Base-by-base conservation (phyloP, 92 coral and sea anemone genomes). In the Zoanthus solanderi region DNA sequence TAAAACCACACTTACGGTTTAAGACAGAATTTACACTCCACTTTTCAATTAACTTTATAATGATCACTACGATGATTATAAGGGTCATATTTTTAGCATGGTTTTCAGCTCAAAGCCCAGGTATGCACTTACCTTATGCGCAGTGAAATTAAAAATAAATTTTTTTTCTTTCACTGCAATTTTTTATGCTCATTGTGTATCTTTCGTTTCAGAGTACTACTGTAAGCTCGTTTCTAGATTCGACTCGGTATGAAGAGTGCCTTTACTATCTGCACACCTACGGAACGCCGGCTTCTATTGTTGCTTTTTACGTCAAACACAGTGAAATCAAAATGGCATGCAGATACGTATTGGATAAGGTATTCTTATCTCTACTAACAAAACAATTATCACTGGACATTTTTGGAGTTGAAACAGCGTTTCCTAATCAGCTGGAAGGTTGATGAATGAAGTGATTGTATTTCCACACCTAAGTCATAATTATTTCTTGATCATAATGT, bases 271-370 rank as follows among this genome's bases (percentile, higher is more conserved):
- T 97, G 17, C 96, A 76, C 61, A 87, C 87, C 10, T 97, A 97
- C 69, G 99, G 99, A 71, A 88, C 91, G 7, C 91, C 93, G 52
- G 86, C 96, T 50, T 90, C 96, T 5, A 84, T 89, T 46, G 98
- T 97, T 53, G 91, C 95, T 6, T 97, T 97, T 78, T 97, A 95
- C 85, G 92, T 92, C 71, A 92, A 95, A 28, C 99, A 97, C 79
- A 91, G 94, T 4, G 88, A 94, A 32, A 63, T 97, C 30, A 92
- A 82, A 75, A 90, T 91, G 65, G 99, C 99, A 52, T 97, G 99
- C 90, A 91, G 98, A 92, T 95, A 94, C 90, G 83, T 97, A 34
- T 72, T 97, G 44, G 99, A 97, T 45, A 92, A 97, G 98, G 99
- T 97, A 72, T 34, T 34, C 3, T 34, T 34, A 34, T 34, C 42